These are phyloP conservation scores for Stenurella melanura DNA, from an alignment of 2,888 invertebrate genomes.

Conservation along the genomic window DNA sequence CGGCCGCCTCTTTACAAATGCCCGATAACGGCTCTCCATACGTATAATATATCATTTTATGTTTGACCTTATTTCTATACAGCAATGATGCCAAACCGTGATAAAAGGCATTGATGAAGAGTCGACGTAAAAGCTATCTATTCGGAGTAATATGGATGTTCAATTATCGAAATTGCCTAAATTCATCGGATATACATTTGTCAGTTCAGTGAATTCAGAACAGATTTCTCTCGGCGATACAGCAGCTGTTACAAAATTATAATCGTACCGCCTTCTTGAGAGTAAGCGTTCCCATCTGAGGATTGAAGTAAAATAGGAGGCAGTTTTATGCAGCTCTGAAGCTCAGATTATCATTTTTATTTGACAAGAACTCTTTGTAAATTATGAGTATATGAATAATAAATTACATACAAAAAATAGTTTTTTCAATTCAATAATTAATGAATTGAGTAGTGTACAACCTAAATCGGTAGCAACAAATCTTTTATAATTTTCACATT, in stretches of 20 bases:
- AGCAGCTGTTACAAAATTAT: constrained; percentile 12
- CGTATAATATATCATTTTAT: neutral
- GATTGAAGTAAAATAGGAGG: no score
- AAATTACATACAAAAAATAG: no score
- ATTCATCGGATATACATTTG: constrained; percentile 13
- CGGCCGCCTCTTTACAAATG: no score
- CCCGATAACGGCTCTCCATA: no score
- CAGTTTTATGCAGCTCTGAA: no score
- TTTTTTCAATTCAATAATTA: no score
- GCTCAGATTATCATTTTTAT: no score
- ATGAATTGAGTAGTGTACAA: no score
- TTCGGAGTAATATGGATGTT: constrained; percentile 9
- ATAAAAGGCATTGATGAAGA: neutral
- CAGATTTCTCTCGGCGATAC: neutral
- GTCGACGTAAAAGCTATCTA: constrained; percentile 3
- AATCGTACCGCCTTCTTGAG: neutral
- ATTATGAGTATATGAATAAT: no score
- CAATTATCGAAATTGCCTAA: constrained; percentile 27
- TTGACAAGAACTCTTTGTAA: no score
- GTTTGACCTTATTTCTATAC: neutral
- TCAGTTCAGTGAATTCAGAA: constrained; percentile 22
- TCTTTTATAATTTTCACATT: no score
- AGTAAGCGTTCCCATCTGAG: constrained; percentile 4
- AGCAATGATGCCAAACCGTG: neutral
- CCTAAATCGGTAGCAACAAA: no score